Evolutionary conservation across 2,113 vertebrate genomes (phyloP).

Genomic region (Otus sunia): DNA sequence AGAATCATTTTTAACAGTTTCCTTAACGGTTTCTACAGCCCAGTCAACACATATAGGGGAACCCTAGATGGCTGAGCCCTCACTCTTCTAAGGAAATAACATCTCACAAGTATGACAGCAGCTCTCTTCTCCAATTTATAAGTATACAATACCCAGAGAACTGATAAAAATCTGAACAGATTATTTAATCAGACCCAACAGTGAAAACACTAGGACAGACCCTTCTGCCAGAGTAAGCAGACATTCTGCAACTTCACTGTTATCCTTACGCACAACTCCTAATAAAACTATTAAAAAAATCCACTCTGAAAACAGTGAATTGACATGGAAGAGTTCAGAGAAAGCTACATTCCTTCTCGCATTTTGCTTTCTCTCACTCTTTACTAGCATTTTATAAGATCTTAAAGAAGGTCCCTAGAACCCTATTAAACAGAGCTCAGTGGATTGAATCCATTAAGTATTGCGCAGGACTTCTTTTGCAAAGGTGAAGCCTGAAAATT

Average conservation of each 20-base stretch:
- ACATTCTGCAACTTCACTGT: background rate
- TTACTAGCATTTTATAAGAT: background rate
- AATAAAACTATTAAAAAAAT: background rate
- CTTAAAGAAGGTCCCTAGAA: background rate
- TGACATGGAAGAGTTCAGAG: background rate
- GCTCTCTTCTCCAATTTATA: background rate
- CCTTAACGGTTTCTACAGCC: background rate
- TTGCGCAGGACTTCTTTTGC: background rate
- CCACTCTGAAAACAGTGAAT: background rate
- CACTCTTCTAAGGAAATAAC: background rate
- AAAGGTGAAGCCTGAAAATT: background rate
- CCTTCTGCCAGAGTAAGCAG: background rate
- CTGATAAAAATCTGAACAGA: background rate
- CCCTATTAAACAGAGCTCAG: background rate
- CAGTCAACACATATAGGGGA: background rate
- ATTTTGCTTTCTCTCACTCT: background rate
- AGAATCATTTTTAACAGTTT: background rate
- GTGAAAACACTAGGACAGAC: background rate
- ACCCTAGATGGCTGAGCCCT: background rate
- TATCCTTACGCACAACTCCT: background rate
- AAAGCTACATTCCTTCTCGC: background rate
- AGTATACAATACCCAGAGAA: background rate
- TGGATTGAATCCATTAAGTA: background rate
- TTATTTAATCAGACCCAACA: background rate
- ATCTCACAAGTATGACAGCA: background rate